Evolutionary conservation across 2,113 vertebrate species (phyloP).

Genomic region (Alexandromys fortis): DNA sequence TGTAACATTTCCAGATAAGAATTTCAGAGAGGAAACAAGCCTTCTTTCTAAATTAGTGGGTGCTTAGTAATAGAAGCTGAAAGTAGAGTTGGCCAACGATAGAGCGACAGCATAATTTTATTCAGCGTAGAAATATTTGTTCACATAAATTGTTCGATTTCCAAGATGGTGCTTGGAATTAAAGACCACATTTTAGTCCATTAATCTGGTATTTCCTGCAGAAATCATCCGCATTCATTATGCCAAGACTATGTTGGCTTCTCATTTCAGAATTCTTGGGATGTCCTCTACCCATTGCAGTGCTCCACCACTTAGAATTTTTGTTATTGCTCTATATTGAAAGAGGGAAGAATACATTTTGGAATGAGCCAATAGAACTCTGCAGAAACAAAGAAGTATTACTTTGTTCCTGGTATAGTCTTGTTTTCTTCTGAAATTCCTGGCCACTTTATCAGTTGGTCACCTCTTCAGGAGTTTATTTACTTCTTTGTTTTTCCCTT

Average conservation of each 20-base stretch:
- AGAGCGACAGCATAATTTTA: not conserved
- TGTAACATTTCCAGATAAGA: conserved; percentile 16
- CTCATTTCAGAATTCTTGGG: not conserved
- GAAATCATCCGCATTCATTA: not conserved
- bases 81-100: not conserved
- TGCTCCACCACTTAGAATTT: not conserved
- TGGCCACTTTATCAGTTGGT: not conserved
- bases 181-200: not conserved
- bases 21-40: conserved; percentile 18
- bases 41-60: not conserved
- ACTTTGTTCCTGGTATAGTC: not conserved
- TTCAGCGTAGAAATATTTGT: not conserved
- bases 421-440: conserved; percentile 33
- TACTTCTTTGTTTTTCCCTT: not conserved
- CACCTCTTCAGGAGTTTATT: conserved; percentile 56
- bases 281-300: not conserved
- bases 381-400: not conserved
- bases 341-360: not conserved
- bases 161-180: conserved; percentile 20
- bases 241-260: not conserved
- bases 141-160: not conserved
- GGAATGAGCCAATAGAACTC: not conserved
- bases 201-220: conserved; percentile 7
- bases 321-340: conserved; percentile 23
- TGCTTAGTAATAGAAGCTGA: not conserved